Evolutionary conservation across 1,140 invertebrate species (phyloP), one percentile per base, ranked within the genome.

Genomic region (Drosophila baimaii): DNA sequence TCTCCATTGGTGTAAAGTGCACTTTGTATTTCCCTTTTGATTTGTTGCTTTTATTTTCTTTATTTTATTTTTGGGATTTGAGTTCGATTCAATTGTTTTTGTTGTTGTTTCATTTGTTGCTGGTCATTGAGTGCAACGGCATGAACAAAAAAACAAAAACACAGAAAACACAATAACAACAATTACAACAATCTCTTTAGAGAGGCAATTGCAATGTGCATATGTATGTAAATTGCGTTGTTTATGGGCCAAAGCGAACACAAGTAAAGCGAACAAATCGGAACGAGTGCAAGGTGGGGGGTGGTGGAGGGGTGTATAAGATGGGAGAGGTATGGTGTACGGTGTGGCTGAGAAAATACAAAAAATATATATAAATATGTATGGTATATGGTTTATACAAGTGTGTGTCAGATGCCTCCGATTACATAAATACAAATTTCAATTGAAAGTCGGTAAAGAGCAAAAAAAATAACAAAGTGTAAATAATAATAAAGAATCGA

Each of bases 391-490:
- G 23, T 33, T 47, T 63, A 15, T 74, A 29, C 17, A 59, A 39
- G 39, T 19, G 19, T 54, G 37, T 72, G n/a, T 71, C 29, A 61
- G 47, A 65, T 74, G 70, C 57, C 56, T 49, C 63, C 63, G 68
- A 74, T 85, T 85, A 54, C 79, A 86, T 86, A 85, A 86, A 86
- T 85, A 66, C 64, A 47, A 81, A 86, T 69, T 85, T 85, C 75
- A 85, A 85, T 86, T 85, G 78, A 85, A 85, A 85, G 78, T 85
- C 82, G 75, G 85, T 85, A 82, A 85, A 85, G 78, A 79, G 81
- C 78, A 85, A 78, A 81, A 29, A 41, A 57, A n/a, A 46, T 54
- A 35, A 41, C 29, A 59, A 61, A 29, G 46, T 58, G 6, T 44
- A 13, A 51, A 51, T 13, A 31, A 31, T 19, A 37, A 43, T 15